Evolutionary conservation across 2,113 vertebrate species (phyloP).

Genomic region (Ancistrus triradiatus): DNA sequence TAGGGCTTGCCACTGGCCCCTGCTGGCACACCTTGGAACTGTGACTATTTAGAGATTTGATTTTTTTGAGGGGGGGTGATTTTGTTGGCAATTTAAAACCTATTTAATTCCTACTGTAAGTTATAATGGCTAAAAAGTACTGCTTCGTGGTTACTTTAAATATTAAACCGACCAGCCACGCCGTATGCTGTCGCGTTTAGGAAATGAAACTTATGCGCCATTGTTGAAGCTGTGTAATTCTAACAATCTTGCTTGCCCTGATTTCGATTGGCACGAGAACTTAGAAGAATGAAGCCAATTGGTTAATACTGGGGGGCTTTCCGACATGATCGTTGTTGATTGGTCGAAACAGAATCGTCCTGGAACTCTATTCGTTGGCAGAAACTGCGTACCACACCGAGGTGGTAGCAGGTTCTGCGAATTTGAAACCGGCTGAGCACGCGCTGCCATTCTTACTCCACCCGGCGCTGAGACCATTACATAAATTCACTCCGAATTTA

Average conservation of each 20-base stretch:
- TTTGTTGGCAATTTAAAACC: too few relatives aligned
- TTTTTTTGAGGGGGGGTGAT: too few relatives aligned
- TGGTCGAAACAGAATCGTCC: background rate
- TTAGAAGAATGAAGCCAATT: background rate
- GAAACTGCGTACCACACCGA: background rate
- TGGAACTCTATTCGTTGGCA: conserved; percentile 19
- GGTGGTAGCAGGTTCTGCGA: conserved; percentile 6
- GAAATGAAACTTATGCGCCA: too few relatives aligned
- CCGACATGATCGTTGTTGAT: conserved; percentile 1
- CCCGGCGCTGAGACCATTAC: conserved; percentile 46
- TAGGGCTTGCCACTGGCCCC: too few relatives aligned
- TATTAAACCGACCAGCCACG: too few relatives aligned
- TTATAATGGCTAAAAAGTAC: too few relatives aligned
- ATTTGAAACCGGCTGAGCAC: conserved; percentile 65
- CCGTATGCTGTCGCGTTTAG: too few relatives aligned
- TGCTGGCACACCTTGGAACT: too few relatives aligned
- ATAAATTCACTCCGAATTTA: conserved; percentile 45
- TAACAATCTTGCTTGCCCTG: conserved; percentile 22
- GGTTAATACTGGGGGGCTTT: background rate
- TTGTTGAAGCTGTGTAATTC: too few relatives aligned
- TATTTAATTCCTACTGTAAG: too few relatives aligned
- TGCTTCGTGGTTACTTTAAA: too few relatives aligned
- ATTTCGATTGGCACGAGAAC: background rate
- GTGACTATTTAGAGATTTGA: too few relatives aligned
- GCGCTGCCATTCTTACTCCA: conserved; percentile 45